These are phyloP conservation scores for Callyntrura sp. DNA, from an alignment of 2,888 invertebrate genomes.

Conservation along the genomic window DNA sequence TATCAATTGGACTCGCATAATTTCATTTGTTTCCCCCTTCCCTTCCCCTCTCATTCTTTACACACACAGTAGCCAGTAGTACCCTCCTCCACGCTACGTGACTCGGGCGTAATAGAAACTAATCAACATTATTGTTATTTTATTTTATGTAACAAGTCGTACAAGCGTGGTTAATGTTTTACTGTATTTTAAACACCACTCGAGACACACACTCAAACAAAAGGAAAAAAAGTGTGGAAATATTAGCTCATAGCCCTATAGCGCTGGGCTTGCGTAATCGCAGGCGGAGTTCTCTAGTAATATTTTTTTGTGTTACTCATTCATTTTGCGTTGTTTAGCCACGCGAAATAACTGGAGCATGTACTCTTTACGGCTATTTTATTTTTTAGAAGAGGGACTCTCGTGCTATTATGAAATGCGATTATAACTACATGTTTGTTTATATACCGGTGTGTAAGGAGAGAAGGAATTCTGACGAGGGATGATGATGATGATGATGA, in stretches of 20 bases:
- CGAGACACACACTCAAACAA: not conserved
- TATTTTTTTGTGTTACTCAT: constrained; percentile 33
- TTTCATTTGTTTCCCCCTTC: constrained; percentile 80
- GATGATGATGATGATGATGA: too few relatives aligned
- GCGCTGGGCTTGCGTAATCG: not conserved
- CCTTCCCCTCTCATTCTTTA: constrained; percentile 46
- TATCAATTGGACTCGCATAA: constrained; percentile 78
- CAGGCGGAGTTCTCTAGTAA: constrained; percentile 39
- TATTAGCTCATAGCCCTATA: too few relatives aligned
- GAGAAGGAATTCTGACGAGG: too few relatives aligned
- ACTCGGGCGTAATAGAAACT: too few relatives aligned
- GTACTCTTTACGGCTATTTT: constrained; percentile 45
- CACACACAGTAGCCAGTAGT: not conserved
- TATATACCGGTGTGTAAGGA: not conserved
- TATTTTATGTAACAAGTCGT: constrained; percentile 32
- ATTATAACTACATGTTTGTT: too few relatives aligned
- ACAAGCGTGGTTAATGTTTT: constrained; percentile 28
- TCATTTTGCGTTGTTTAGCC: constrained; percentile 55
- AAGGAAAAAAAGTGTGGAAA: constrained; percentile 33
- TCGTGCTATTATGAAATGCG: too few relatives aligned
- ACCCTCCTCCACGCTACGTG: too few relatives aligned
- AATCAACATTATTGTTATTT: too few relatives aligned
- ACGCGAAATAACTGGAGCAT: constrained; percentile 73
- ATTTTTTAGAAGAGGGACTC: not conserved
- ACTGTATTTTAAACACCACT: not conserved